phyloP scores from a whole-genome alignment of 2,113 vertebrate genomes.

The Lates calcarifer region DNA sequence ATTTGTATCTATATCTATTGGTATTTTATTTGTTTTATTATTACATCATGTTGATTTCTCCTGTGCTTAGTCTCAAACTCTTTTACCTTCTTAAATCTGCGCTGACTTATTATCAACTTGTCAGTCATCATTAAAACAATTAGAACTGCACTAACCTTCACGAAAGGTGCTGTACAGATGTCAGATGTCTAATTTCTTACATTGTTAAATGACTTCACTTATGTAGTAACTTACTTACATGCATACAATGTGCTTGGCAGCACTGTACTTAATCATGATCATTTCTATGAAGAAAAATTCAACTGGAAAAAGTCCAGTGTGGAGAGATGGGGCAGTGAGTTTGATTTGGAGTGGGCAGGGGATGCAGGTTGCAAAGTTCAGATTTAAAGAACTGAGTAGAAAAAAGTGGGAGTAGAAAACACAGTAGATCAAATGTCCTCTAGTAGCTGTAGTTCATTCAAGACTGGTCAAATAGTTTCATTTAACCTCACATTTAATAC shows the following conservation, averaged over 20 bases:
- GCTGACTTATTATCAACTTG: background rate
- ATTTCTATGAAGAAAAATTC: background rate
- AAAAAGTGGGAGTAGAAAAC: slow-evolving; percentile 8
- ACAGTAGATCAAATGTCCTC: background rate
- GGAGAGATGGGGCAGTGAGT: background rate
- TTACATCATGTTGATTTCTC: background rate
- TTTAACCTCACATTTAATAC: slow-evolving; percentile 2
- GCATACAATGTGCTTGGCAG: background rate
- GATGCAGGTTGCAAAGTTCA: background rate
- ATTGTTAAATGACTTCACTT: too few relatives aligned
- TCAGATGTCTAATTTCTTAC: background rate
- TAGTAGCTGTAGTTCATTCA: background rate
- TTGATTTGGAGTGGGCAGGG: background rate
- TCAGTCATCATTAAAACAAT: background rate
- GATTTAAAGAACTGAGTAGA: background rate
- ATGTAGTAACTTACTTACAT: too few relatives aligned
- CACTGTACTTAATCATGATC: background rate
- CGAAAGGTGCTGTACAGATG: background rate
- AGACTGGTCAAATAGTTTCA: slow-evolving; percentile 1
- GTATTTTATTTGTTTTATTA: background rate
- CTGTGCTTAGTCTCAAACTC: background rate
- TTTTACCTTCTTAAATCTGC: background rate
- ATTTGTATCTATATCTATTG: background rate
- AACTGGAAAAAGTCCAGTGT: background rate
- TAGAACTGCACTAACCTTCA: background rate